Evolutionary conservation across 2,797 vertebrate species (phyloP).

Genomic region (Kryptolebias ocellatus): DNA sequence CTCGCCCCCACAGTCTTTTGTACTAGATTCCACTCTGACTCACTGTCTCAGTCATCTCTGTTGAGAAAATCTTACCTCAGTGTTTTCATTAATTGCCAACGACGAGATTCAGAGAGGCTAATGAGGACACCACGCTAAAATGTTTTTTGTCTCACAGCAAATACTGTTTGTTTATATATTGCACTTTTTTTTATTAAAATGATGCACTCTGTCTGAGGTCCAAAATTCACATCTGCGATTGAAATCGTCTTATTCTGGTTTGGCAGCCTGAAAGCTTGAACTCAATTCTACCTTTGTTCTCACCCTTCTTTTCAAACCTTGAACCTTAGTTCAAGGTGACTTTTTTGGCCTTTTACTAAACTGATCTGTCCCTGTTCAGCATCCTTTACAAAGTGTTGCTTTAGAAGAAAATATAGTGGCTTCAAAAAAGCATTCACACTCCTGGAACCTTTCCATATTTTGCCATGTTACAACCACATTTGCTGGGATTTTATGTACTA

Average conservation of each 20-base stretch:
- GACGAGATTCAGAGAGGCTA: slow-evolving; percentile 12
- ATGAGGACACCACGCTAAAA: slow-evolving; percentile 7
- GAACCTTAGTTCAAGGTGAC: slow-evolving; percentile 3
- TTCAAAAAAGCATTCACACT: background rate
- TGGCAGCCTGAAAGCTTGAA: slow-evolving; percentile 3
- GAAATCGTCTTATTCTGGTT: slow-evolving; percentile 8
- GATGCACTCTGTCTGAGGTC: background rate
- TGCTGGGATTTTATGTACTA: no score
- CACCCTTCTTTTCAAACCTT: slow-evolving; percentile 2
- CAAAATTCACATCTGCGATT: background rate
- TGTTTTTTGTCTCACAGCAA: background rate
- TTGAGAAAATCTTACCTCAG: slow-evolving; percentile 19
- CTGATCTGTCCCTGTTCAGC: background rate
- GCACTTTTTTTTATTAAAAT: background rate
- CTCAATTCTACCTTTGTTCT: background rate
- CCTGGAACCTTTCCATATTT: no score
- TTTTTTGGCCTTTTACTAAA: background rate
- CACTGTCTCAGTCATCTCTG: slow-evolving; percentile 18
- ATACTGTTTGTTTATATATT: background rate
- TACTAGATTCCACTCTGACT: slow-evolving; percentile 10
- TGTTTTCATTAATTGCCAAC: slow-evolving; percentile 34
- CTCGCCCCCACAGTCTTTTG: slow-evolving; percentile 14
- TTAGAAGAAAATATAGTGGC: background rate
- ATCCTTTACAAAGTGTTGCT: background rate
- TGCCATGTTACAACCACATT: no score